Evolutionary conservation across 2,888 invertebrate species (phyloP), one percentile per base, ranked within the genome.

Genomic region (Drosophila flavopinicola): DNA sequence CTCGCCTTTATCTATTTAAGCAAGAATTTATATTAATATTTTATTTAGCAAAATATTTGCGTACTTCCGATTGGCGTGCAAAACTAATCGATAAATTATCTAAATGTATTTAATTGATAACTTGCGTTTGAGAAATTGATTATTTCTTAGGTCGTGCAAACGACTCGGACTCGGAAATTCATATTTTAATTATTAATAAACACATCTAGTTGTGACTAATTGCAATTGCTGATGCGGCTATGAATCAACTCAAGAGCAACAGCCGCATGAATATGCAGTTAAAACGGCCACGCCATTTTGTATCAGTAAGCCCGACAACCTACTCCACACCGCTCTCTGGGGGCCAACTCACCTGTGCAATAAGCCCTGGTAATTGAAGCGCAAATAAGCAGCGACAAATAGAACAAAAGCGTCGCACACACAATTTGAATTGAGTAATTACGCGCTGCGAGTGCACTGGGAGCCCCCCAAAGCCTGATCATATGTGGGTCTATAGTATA

Each of bases 371-470:
- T 67, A 73, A 71, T 79, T 74, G 85, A 80, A 78, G 76, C 60
- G 76, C 65, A 70, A 78, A 65, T 33, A 42, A 5, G 24, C 6
- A 59, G 52, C 54, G 11, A 65, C 53, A 69, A 58, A 60, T 52
- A 51, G 13, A 76, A 58, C 39, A 67, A 66, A n/a, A n/a, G n/a
- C n/a, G n/a, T 72, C 73, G n/a, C 57, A 71, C 66, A 53, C 54
- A 56, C 45, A 52, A 52, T 53, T 58, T 66, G 59, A 68, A 78
- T 75, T 84, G 67, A 82, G 75, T 69, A 79, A 79, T 82, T 82
- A 80, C 61, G 52, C 41, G 45, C 25, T n/a, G 48, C 9, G 44
- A 65, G 69, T 75, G 52, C 70, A 59, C 20, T 42, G 53, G 32
- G 33, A 41, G 51, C 66, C 71, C 68, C 51, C 57, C 20, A 17